Base-by-base conservation (phyloP, 1,140 invertebrate genomes). In the Ceratoteleas bidentatus region DNA sequence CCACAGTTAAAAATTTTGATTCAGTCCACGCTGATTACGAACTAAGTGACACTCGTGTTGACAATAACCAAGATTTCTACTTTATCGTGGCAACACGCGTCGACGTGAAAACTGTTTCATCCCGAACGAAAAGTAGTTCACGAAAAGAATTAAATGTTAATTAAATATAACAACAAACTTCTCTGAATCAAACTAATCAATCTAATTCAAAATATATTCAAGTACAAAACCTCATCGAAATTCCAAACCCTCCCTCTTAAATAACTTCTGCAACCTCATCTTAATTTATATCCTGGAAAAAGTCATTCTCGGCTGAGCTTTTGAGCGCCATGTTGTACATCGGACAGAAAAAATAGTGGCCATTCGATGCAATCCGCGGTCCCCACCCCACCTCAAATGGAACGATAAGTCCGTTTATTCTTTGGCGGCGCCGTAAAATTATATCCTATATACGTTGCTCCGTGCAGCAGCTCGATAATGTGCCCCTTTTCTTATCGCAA, bases 401-500 rank as follows among this genome's bases (percentile, higher is more conserved):
- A 57, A 66, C 62, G 76, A 79, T 79, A 79, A 77, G 74, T 77
- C 58, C 13, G 52, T 49, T 54, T 62, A 50, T 79, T 53, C 61
- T 79, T 79, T 79, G 69, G 38, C 43, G 61, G 32, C 49, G 16
- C 15, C 33, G 24, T 43, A 49, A 61, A 79, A 79, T 79, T 73
- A 66, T 72, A 47, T 73, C 56, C 47, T 73, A 72, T 73, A 80
- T 74, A 74, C 40, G 45, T 81, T 24, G 24, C 62, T 81, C 16
- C 43, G 57, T 52, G 58, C 57, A 69, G 47, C 49, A 9, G 50
- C 58, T 69, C 64, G 60, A 73, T 75, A 81, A 81, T 70, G 70
- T 57, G 24, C 24, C 45, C 36, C 52, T 7, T 81, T 81, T 74
- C 78, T 81, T 81, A 81, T 81, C 70, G 50, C 32, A 72, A 66